phyloP scores from a whole-genome alignment of 2,113 vertebrate species.

The Ceyx margarethae region DNA sequence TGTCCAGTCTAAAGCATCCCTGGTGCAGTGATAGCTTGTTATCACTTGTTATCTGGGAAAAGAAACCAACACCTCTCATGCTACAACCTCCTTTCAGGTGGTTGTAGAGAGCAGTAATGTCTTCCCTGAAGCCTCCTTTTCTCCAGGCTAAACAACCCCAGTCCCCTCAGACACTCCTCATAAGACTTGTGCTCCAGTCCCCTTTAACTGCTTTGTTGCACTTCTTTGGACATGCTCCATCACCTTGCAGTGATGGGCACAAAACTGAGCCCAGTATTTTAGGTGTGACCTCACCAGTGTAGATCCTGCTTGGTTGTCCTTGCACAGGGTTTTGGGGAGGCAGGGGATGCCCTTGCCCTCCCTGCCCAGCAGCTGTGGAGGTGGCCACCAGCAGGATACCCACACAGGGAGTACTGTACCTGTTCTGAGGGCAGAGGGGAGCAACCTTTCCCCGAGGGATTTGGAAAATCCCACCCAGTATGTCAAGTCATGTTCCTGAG shows the following conservation, averaged over 20 bases:
- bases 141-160: neutral
- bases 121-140: neutral
- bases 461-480: neutral
- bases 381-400: neutral
- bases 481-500: neutral
- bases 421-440: fast-evolving
- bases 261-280: neutral
- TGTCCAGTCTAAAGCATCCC: neutral
- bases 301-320: neutral
- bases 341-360: fast-evolving
- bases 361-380: neutral
- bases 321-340: neutral
- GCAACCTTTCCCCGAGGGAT: fast-evolving
- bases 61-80: too few relatives aligned
- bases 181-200: neutral
- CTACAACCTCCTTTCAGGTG: too few relatives aligned
- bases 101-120: too few relatives aligned
- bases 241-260: neutral
- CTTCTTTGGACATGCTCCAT: neutral
- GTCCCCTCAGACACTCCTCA: neutral
- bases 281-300: neutral
- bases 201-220: neutral
- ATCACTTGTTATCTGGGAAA: neutral
- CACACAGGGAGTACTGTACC: neutral
- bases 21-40: too few relatives aligned